Evolutionary conservation across 2,113 vertebrate species (phyloP).

Genomic region (Rhadina sibilatrix): DNA sequence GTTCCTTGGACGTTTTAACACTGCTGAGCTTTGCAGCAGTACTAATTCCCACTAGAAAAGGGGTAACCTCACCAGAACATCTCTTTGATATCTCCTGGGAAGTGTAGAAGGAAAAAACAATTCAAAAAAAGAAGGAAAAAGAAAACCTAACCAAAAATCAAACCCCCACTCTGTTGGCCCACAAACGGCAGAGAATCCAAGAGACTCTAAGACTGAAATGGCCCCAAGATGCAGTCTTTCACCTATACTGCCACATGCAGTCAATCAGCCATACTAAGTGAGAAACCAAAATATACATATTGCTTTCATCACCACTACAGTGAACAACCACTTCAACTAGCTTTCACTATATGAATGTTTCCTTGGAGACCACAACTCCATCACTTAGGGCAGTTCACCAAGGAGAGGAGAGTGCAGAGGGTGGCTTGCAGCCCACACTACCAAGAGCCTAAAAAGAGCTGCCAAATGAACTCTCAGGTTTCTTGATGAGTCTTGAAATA

Average conservation of each 20-base stretch:
- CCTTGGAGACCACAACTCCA: neutral
- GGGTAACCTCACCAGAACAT: neutral
- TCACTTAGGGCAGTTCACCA: neutral
- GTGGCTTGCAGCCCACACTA: neutral
- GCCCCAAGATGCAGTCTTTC: neutral
- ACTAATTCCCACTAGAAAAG: neutral
- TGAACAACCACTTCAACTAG: neutral
- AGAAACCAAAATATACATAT: neutral
- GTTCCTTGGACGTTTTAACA: neutral
- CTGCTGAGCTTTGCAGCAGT: neutral
- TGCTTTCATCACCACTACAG: neutral
- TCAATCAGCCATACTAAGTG: neutral
- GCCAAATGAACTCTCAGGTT: neutral
- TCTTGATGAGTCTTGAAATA: slow-evolving; percentile 27
- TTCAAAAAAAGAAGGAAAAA: neutral
- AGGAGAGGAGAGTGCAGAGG: neutral
- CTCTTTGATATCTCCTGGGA: neutral
- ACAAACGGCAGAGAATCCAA: neutral
- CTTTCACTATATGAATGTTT: neutral
- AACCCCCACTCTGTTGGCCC: neutral
- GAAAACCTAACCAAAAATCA: neutral
- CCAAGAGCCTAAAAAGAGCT: neutral
- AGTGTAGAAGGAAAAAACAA: neutral
- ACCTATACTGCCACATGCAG: neutral
- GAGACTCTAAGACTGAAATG: neutral